A percentile compares a stretch with the other conserved stretches of the same genome.
phyloP scores from a whole-genome alignment of 2,888 invertebrate species.

The Lithodes maja region DNA sequence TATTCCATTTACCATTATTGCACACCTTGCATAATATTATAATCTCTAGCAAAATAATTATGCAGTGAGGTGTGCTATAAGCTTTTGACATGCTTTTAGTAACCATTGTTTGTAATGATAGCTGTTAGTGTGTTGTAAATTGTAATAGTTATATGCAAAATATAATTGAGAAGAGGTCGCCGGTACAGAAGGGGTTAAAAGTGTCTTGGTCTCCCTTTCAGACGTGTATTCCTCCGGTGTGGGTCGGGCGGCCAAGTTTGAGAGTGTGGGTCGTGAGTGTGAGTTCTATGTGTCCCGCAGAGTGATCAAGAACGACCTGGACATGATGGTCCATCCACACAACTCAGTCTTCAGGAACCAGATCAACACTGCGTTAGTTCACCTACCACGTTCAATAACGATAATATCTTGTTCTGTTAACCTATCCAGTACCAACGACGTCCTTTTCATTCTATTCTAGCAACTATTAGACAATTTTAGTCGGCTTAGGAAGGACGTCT shows the following conservation, averaged over 20 bases:
- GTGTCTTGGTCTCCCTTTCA: not conserved
- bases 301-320: conserved; percentile 49
- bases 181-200: too few species aligned
- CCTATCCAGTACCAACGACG: not conserved
- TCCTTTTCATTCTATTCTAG: not conserved
- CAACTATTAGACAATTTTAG: not conserved
- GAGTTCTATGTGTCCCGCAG: conserved; percentile 36
- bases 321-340: conserved; percentile 45
- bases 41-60: too few species aligned
- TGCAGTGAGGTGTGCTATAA: too few species aligned
- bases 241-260: conserved; percentile 58
- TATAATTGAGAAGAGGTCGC: too few species aligned
- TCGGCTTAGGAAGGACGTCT: not conserved
- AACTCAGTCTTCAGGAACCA: conserved; percentile 55
- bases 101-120: too few species aligned
- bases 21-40: too few species aligned
- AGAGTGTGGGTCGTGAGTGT: conserved; percentile 32
- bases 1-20: too few species aligned
- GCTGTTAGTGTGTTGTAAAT: too few species aligned
- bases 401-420: not conserved
- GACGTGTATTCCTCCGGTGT: conserved; percentile 61
- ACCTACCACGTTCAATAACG: not conserved
- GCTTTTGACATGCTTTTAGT: too few species aligned
- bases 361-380: conserved; percentile 50
- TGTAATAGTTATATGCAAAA: too few species aligned